Evolutionary conservation across 2,888 invertebrate genomes (phyloP).

Genomic region (Aphodius granarius): DNA sequence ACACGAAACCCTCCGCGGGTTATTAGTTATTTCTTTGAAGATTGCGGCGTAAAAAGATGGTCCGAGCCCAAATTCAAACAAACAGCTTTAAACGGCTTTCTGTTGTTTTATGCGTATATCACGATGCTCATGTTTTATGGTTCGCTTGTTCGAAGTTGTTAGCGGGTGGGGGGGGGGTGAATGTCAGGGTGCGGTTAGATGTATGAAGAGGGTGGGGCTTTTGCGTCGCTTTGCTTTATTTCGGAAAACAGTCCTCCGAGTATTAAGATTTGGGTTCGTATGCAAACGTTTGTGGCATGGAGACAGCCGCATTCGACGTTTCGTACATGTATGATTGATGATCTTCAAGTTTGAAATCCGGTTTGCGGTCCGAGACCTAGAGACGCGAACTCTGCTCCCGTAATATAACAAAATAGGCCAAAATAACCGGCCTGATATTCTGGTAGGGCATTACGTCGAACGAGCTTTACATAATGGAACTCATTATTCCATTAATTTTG

Average conservation of each 20-base stretch:
- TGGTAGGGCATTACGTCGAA: too few relatives aligned
- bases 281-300: not conserved
- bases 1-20: not conserved
- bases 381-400: not conserved
- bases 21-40: not conserved
- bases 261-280: slow-evolving; percentile 16
- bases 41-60: not conserved
- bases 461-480: too few relatives aligned
- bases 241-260: slow-evolving; percentile 2
- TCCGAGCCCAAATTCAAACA: too few relatives aligned
- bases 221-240: slow-evolving; percentile 3
- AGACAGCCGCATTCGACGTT: not conserved
- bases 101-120: not conserved
- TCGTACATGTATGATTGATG: not conserved
- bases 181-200: not conserved
- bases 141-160: not conserved
- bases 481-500: too few relatives aligned
- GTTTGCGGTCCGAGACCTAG: not conserved
- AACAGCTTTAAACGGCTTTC: too few relatives aligned
- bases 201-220: not conserved
- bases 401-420: not conserved
- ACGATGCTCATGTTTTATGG: not conserved
- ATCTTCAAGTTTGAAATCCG: slow-evolving; percentile 1
- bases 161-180: too few relatives aligned
- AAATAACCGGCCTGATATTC: too few relatives aligned